Base-by-base conservation (phyloP, 2,797 vertebrate species). In the Thunnus albacares region DNA sequence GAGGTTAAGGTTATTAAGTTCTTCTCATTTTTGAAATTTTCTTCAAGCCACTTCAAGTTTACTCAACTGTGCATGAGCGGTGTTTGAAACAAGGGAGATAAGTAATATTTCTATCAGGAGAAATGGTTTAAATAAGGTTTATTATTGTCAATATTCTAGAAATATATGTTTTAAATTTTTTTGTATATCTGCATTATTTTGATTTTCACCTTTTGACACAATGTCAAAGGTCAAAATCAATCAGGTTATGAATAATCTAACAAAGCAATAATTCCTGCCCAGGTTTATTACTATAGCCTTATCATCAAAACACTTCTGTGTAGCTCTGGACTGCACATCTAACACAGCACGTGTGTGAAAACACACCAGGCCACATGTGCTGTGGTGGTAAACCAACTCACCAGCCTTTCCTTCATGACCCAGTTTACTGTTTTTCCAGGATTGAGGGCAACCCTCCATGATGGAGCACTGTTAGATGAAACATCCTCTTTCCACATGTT, bases 351-450 rank as follows among this genome's bases (percentile, higher is more conserved):
- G 71, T 75, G 64, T 75, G 81, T 71, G 49, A 70, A 67, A 80
- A 82, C 38, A 69, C 62, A 77, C 26, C 65, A 43, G 18, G 55
- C 70, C 67, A 79, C 77, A 85, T 74, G 61, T 82, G 82, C 79
- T 57, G 17, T 61, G 47, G 68, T 47, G 38, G 58, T 64, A 63
- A 90, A 83, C 68, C 47, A 59, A 38, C 68, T 60, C 68, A 71
- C 64, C 73, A 83, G 64, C 26, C 33, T 80, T 71, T 81, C 66
- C 78, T 71, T 63, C 65, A 45, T 79, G 69, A 85, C 75, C 41
- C 69, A 88, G 6, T 90, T 90, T 80, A 90, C 61, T 55, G 67
- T 83, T 90, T 91, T 90, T 86, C 84, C 85, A 82, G 58, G 61
- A 79, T 57, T 82, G 76, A 75, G 15, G 64, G 64, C 38, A 18